Evolutionary conservation across 2,888 invertebrate genomes (phyloP).

Genomic region (Cosmopolites sordidus): DNA sequence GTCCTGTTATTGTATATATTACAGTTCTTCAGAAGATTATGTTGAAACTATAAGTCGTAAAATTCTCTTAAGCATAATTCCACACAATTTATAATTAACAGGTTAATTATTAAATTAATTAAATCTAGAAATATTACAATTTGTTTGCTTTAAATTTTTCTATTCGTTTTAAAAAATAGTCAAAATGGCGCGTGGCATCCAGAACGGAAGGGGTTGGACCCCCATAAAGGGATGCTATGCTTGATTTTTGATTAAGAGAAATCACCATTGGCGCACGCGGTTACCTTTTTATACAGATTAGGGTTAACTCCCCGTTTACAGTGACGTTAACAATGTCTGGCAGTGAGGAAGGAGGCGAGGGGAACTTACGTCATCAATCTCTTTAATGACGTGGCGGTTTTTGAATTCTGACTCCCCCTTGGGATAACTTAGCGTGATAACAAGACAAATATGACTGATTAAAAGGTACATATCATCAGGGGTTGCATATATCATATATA

Average conservation of each 20-base stretch:
- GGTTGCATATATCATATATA: too few species aligned
- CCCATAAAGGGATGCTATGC: slow-evolving; percentile 20
- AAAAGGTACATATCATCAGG: too few species aligned
- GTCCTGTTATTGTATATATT: too few species aligned
- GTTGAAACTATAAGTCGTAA: too few species aligned
- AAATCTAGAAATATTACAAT: too few species aligned
- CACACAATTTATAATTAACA: too few species aligned
- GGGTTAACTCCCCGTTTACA: slow-evolving; percentile 20
- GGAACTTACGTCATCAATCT: slow-evolving; percentile 36
- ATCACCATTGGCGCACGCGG: slow-evolving; percentile 26
- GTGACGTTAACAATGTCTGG: slow-evolving; percentile 32
- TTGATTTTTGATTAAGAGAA: slow-evolving; percentile 28
- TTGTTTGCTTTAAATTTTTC: too few species aligned
- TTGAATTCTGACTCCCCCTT: slow-evolving; percentile 26
- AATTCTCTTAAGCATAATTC: too few species aligned
- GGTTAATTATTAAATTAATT: too few species aligned
- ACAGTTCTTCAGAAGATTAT: too few species aligned
- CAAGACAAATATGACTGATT: background rate
- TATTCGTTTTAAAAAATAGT: too few species aligned
- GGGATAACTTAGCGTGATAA: background rate
- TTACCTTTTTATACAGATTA: slow-evolving; percentile 22
- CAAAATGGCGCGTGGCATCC: slow-evolving; percentile 23
- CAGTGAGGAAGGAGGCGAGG: slow-evolving; percentile 24
- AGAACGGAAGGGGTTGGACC: background rate
- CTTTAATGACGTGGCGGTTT: slow-evolving; percentile 35